These are phyloP conservation scores for Heteractis magnifica DNA, from an alignment of 92 coral and sea anemone species.

Conservation along the genomic window DNA sequence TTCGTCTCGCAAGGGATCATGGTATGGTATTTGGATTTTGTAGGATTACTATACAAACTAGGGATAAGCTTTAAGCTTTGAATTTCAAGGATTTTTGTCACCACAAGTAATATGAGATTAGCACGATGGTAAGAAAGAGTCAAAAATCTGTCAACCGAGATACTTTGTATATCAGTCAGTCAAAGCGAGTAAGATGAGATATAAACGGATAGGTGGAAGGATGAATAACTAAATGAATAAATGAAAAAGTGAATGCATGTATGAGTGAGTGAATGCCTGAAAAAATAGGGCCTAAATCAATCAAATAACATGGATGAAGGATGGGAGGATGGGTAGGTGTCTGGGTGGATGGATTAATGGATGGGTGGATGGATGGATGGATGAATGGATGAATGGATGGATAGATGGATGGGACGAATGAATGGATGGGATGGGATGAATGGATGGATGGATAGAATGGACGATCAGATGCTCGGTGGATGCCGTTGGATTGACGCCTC, in stretches of 20 bases:
- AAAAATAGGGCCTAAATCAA: background rate
- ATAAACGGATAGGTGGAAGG: background rate
- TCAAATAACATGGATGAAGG: background rate
- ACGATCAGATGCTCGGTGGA: background rate
- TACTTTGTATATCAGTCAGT: background rate
- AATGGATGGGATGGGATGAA: background rate
- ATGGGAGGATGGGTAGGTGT: background rate
- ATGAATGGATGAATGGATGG: background rate
- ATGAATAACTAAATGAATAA: background rate
- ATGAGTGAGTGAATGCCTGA: background rate
- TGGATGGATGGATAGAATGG: background rate
- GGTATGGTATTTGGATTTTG: background rate
- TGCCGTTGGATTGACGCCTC: background rate
- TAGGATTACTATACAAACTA: background rate
- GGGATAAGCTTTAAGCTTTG: background rate
- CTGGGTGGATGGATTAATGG: conserved; percentile 1
- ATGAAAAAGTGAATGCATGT: background rate
- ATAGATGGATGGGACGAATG: background rate
- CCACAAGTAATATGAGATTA: background rate
- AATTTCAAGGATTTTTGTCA: background rate
- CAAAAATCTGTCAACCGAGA: background rate
- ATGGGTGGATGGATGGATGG: background rate
- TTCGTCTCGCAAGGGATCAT: background rate
- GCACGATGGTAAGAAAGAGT: background rate
- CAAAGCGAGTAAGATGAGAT: background rate